phyloP scores from a whole-genome alignment of 1,140 invertebrate genomes.

The Capitella teleta region DNA sequence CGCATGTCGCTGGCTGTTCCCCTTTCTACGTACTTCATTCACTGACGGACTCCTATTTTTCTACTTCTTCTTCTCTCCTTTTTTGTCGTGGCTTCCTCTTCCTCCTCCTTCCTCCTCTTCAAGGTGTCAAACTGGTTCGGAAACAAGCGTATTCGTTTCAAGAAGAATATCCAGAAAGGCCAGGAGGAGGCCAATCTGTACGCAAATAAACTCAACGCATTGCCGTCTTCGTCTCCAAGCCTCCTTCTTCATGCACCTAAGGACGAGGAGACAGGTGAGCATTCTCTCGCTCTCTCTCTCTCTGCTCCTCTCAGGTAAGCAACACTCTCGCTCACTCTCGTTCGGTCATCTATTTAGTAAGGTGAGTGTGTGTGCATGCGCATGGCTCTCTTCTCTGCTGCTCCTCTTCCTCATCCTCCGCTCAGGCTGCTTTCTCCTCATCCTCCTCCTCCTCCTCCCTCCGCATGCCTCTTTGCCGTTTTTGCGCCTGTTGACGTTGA shows the following conservation, averaged over 20 bases:
- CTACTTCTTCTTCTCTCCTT: too few species aligned
- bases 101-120: too few species aligned
- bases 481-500: not conserved
- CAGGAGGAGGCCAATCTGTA: slow-evolving; percentile 99
- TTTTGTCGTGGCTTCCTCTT: too few species aligned
- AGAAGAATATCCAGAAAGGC: slow-evolving; percentile 99
- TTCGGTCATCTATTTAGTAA: not conserved
- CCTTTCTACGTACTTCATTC: too few species aligned
- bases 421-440: not conserved
- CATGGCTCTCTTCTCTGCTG: not conserved
- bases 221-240: too few species aligned
- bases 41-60: too few species aligned
- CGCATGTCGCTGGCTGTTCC: too few species aligned
- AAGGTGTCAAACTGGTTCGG: slow-evolving; percentile 83
- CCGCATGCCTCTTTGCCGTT: not conserved
- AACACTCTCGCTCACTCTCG: not conserved
- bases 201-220: slow-evolving; percentile 95
- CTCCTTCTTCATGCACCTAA: too few species aligned
- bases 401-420: not conserved
- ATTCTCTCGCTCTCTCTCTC: too few species aligned
- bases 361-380: not conserved
- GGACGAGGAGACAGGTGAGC: too few species aligned
- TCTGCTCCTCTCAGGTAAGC: too few species aligned
- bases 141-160: slow-evolving; percentile 99
- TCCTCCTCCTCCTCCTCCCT: not conserved